These are phyloP conservation scores for Falco punctatus DNA, from an alignment of 2,113 vertebrate species.

Conservation along the genomic window DNA sequence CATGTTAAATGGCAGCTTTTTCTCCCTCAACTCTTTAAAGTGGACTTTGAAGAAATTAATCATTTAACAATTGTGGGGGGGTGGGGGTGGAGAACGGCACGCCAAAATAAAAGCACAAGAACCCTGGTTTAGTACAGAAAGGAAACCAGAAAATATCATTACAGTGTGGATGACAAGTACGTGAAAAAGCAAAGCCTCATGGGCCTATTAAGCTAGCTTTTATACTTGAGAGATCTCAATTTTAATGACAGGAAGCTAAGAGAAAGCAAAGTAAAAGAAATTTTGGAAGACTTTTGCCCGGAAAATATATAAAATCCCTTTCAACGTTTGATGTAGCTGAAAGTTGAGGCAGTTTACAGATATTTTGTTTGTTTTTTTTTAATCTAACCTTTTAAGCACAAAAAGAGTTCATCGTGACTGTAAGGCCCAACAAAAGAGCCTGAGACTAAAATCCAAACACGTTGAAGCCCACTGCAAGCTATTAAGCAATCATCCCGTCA, in stretches of 20 bases:
- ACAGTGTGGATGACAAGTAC: not conserved
- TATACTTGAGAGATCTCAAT: not conserved
- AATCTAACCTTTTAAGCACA: not conserved
- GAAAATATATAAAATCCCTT: not conserved
- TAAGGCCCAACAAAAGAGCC: not conserved
- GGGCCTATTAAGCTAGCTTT: not conserved
- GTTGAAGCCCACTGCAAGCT: not conserved
- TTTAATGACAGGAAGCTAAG: not conserved
- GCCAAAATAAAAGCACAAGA: not conserved
- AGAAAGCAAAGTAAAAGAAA: not conserved
- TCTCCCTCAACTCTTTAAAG: not conserved
- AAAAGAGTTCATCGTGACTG: not conserved
- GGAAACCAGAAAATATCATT: not conserved
- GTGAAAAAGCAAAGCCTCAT: not conserved
- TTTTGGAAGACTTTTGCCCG: not conserved
- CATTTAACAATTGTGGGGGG: not conserved
- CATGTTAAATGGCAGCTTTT: not conserved
- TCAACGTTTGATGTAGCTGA: not conserved
- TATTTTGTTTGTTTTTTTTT: not conserved
- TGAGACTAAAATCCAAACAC: not conserved
- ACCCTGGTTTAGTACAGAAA: not conserved
- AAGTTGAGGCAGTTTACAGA: not conserved
- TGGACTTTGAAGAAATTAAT: not conserved
- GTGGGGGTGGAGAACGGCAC: too few species aligned
- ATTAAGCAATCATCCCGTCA: not conserved